Base-by-base conservation (phyloP, 1,140 invertebrate genomes). In the Drosophila parabipectinata region DNA sequence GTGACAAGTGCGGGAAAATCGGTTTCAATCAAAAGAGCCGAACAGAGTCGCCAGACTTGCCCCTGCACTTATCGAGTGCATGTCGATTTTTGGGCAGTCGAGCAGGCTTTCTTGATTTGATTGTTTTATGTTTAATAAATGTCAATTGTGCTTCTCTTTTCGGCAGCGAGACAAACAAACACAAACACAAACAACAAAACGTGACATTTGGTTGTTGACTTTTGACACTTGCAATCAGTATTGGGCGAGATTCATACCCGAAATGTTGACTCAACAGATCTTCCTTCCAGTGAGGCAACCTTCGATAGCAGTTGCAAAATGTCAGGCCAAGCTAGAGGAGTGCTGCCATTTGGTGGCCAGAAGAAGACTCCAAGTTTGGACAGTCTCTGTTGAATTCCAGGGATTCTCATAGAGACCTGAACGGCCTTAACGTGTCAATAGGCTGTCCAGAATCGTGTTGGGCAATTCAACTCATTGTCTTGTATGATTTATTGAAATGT, bases 141-240 rank as follows among this genome's bases (percentile, higher is more conserved):
- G 84, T 89, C 84, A 87, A 87, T 89, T 83, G 32, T 61, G 45
- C 57, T 55, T 60, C 45, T 30, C 60, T 21, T 62, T 58, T 76
- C 32, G 15, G 59, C 76, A 58, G 61, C 73, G 48, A 73, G 34
- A 34, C 26, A 52, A 58, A 58, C 34, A 59, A 77, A 77, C 34
- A 68, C 62, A 66, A 67, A 53, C 59, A 81, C 15, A 82, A 83
- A 88, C 82, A 76, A 62, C 75, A 67, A 87, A 87, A 87, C 83
- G 83, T 87, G 83, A 89, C 83, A 87, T 87, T 87, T 87, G 77
- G 72, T 64, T 82, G 84, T 79, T 87, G 83, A 87, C 83, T 89
- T 69, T 87, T 87, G 84, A 87, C 83, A 87, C 84, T 89, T 87
- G 83, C 76, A 64, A 87, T 82, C 84, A 88, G 34, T 81, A 80